Base-by-base conservation (phyloP, 2,797 vertebrate genomes). In the Pteropus rufus region DNA sequence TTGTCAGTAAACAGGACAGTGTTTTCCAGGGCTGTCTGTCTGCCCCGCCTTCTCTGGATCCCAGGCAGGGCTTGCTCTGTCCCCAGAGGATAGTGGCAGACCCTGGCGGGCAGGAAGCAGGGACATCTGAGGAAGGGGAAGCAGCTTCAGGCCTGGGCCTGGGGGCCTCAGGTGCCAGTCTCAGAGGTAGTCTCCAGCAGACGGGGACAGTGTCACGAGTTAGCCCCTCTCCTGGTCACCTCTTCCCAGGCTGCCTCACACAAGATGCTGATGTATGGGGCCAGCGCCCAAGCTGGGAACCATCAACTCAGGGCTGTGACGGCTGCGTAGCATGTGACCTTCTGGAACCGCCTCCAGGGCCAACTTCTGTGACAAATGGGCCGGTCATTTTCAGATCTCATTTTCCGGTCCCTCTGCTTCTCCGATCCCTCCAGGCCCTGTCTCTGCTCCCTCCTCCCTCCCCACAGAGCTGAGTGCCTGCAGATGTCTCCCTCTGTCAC, bases 251-350 rank as follows among this genome's bases (percentile, higher is more conserved):
- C 46, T 75, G 60, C 34, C 60, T 11, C 49, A 46, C 23, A 31
- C 34, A 54, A 10, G 26, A 21, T 24, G 14, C 73, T 24, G 39
- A 36, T 4, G 24, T 0, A 0, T 52, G 41, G n/a, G 26, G 14
- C 14, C 44, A 82, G 18, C 39, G 86, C 18, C 18, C 24, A 11
- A 44, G 44, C 44, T 44, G 44, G 44, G 44, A 44, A 44, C 44
- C 44, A 10, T 44, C 80, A 29, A 26, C 54, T 60, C 11, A 18
- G 72, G 77, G 39, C 23, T 2, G 3, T 2, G 24, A 2, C 0
- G 23, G 26, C 24, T 1, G 0, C 18, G 24, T 16, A 14, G 18
- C 3, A 1, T 1, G 12, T 36, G 41, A 9, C 11, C 16, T 2
- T 62, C 49, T 24, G 7, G 82, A 41, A 34, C 18, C 41, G 67